A percentile compares a stretch with the other conserved stretches of the same genome.
Evolutionary conservation across 2,113 vertebrate genomes (phyloP).

Genomic region (Gopherus evgoodei): DNA sequence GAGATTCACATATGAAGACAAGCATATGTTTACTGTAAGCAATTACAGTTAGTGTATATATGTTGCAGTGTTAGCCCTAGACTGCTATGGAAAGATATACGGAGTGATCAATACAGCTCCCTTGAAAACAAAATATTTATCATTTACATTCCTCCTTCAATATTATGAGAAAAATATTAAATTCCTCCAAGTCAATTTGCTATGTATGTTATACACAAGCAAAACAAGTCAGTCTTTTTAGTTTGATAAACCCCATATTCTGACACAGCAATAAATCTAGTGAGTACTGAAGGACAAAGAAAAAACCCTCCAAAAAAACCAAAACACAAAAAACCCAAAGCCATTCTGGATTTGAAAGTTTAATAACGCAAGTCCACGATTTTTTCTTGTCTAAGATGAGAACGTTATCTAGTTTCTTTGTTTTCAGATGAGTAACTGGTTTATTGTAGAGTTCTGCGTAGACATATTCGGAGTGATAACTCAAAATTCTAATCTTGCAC

Average conservation of each 20-base stretch:
- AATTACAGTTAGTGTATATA: background rate
- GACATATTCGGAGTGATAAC: no score
- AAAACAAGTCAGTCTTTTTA: background rate
- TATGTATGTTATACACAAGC: background rate
- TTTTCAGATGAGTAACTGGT: background rate
- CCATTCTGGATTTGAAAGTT: background rate
- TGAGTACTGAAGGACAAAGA: background rate
- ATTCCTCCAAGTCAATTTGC: background rate
- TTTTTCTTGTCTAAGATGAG: background rate
- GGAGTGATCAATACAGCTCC: background rate
- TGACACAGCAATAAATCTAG: background rate
- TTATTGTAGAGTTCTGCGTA: background rate
- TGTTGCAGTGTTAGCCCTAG: background rate
- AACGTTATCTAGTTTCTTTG: background rate
- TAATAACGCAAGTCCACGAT: background rate
- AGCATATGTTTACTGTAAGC: background rate
- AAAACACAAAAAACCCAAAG: background rate
- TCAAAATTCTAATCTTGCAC: background rate
- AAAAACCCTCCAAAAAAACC: background rate
- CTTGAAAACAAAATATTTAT: background rate
- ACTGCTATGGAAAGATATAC: background rate
- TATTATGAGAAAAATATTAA: background rate
- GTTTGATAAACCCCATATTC: constrained; percentile 1
- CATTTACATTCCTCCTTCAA: background rate
- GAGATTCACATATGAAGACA: background rate